Evolutionary conservation across 2,113 vertebrate species (phyloP), one percentile per base, ranked within the genome.

Genomic region (Odontophorus gujanensis): DNA sequence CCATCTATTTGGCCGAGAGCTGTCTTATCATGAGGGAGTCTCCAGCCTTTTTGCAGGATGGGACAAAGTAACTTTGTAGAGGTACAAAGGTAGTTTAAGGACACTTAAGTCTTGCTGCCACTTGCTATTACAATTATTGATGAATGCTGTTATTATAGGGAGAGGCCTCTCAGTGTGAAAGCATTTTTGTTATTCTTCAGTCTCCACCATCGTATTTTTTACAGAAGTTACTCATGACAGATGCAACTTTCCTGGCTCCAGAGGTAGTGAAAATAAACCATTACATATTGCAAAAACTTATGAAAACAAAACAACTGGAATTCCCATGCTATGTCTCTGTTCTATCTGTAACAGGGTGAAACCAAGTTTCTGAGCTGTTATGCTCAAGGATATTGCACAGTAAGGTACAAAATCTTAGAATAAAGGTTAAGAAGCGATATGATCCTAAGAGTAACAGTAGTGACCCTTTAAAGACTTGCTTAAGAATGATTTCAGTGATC

Each of bases 161-260:
- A 94, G 86, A 92, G 67, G 63, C 26, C 24, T 71, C 74, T 73
- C 30, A 66, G 68, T 25, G 83, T 66, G 77, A 93, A 94, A 95
- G 45, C 7, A 50, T 81, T 93, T 95, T 42, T 83, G 63, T 79
- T 77, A 36, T 53, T 63, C 84, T 89, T 96, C 79, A 61, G 82
- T 73, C 74, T 72, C 66, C 34, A 14, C 65, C 84, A 48, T 69
- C 77, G 17, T 50, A 76, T 38, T 94, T 94, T 96, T 81, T 83
- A 13, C 79, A 87, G 85, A 85, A 81, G 77, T 94, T 94, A 36
- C 66, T 93, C 55, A 13, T 81, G 85, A 86, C 92, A 96, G 91
- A 91, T 89, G 65, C 59, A 93, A 89, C 90, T 82, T 93, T 86
- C 73, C 86, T 92, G 83, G 78, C 92, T 92, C 73, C 81, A 90